A percentile compares a stretch with the other conserved stretches of the same genome.
Conservation (phyloP, 2,797 vertebrate species). For the Poecilia wingei region DNA sequence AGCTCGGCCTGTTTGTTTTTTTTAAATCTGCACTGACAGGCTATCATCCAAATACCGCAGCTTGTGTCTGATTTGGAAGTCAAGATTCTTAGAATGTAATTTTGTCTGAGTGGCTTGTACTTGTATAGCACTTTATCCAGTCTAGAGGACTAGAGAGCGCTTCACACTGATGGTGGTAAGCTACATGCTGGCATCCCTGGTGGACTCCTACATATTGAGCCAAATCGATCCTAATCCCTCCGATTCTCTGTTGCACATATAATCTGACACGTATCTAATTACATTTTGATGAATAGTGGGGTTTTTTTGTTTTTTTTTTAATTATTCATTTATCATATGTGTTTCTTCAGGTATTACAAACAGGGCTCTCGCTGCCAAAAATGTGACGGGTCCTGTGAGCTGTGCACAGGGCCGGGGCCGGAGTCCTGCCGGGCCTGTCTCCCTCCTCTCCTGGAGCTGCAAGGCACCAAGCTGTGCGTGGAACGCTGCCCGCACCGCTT, state of each 20-base stretch:
- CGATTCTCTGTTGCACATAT: not conserved
- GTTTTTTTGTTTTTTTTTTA: not conserved
- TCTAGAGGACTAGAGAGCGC: too few species aligned
- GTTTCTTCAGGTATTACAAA: constrained; percentile 71
- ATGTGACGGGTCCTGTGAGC: constrained; percentile 75
- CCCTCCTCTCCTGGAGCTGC: constrained; percentile 70
- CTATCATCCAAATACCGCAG: not conserved
- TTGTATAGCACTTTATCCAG: too few species aligned
- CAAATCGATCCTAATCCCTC: too few species aligned
- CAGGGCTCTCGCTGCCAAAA: constrained; percentile 72
- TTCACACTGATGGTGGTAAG: too few species aligned
- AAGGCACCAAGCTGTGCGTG: constrained; percentile 78
- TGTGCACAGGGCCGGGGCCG: constrained; percentile 66
- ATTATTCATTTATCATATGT: not conserved
- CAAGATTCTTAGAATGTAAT: not conserved
- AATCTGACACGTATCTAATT: not conserved
- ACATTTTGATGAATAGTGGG: not conserved
- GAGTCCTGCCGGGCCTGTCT: constrained; percentile 75
- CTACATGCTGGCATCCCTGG: too few species aligned
- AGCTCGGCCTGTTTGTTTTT: not conserved
- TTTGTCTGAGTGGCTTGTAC: not conserved
- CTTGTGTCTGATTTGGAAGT: not conserved
- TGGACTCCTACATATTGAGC: too few species aligned
- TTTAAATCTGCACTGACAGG: not conserved
- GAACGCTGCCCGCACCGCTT: constrained; percentile 75